phyloP scores from a whole-genome alignment of 2,888 invertebrate genomes.

The Blera fallax region DNA sequence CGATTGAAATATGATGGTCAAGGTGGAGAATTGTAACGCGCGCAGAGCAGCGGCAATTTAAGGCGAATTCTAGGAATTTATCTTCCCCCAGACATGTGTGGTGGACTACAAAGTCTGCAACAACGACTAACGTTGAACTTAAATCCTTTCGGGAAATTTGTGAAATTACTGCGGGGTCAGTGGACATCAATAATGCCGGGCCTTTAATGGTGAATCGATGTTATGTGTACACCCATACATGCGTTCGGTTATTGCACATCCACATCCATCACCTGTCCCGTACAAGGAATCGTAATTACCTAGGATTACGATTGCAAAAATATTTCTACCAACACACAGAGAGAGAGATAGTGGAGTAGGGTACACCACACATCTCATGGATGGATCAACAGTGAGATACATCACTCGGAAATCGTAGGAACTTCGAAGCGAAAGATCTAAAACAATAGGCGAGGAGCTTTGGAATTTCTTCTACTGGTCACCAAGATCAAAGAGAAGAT shows the following conservation, averaged over 20 bases:
- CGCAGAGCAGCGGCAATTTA: constrained; percentile 36
- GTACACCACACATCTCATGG: background rate
- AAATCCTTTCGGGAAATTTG: constrained; percentile 60
- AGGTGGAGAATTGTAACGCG: constrained; percentile 54
- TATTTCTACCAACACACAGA: constrained; percentile 26
- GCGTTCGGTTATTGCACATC: constrained; percentile 61
- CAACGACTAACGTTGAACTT: too few species aligned
- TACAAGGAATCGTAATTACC: constrained; percentile 72
- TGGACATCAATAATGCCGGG: constrained; percentile 69
- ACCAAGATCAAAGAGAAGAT: constrained; percentile 49
- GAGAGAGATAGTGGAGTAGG: background rate
- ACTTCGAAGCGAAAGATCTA: constrained; percentile 41
- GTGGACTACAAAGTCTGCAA: constrained; percentile 5
- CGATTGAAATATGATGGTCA: constrained; percentile 56
- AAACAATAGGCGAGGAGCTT: constrained; percentile 60
- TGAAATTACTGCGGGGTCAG: constrained; percentile 67
- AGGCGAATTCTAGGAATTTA: constrained; percentile 53
- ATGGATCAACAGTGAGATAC: constrained; percentile 56
- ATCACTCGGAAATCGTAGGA: constrained; percentile 42
- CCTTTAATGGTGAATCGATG: constrained; percentile 70
- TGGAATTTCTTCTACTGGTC: constrained; percentile 40
- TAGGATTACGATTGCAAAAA: constrained; percentile 67
- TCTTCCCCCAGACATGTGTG: constrained; percentile 2
- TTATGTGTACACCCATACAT: constrained; percentile 30
- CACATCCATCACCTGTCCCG: constrained; percentile 71